Conservation (phyloP, 2,113 vertebrate genomes). For the Scolopax mira region DNA sequence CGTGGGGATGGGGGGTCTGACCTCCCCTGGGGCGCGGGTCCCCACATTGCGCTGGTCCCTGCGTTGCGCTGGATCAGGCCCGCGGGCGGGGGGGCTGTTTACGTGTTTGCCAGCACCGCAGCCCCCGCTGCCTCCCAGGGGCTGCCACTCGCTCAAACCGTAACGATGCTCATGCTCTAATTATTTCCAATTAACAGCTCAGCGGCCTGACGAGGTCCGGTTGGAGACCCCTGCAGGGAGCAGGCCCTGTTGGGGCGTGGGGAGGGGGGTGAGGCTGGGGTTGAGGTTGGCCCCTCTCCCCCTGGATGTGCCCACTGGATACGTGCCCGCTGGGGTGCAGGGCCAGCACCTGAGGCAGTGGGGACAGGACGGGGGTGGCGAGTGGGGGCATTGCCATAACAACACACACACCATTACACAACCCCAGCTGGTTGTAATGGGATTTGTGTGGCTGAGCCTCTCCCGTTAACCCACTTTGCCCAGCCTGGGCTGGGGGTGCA, state of each 20-base stretch:
- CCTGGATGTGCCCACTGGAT: background rate
- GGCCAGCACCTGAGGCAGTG: background rate
- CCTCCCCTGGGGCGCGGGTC: accelerated
- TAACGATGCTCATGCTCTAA: constrained; percentile 67
- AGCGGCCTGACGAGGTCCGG: constrained; percentile 12
- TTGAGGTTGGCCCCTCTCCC: background rate
- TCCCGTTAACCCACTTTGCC: constrained; percentile 17
- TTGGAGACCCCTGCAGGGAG: constrained; percentile 9
- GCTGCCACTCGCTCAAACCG: background rate
- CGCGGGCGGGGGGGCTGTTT: background rate
- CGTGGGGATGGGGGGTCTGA: background rate
- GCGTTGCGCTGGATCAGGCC: background rate
- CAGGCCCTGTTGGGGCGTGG: background rate
- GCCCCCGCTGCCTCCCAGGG: background rate
- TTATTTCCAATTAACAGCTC: constrained; percentile 71
- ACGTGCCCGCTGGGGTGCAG: background rate
- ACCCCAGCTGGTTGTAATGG: constrained; percentile 21
- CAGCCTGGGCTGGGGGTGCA: accelerated
- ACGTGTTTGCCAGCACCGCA: background rate
- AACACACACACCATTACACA: background rate
- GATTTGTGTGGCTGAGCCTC: constrained; percentile 53
- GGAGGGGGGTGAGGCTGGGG: background rate
- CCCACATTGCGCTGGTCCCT: background rate
- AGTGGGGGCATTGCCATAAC: background rate
- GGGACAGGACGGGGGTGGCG: background rate